Percentiles rank a stretch among this genome's conserved stretches.
Conservation (phyloP, 1,140 invertebrate species). For the Archegozetes longisetosus region DNA sequence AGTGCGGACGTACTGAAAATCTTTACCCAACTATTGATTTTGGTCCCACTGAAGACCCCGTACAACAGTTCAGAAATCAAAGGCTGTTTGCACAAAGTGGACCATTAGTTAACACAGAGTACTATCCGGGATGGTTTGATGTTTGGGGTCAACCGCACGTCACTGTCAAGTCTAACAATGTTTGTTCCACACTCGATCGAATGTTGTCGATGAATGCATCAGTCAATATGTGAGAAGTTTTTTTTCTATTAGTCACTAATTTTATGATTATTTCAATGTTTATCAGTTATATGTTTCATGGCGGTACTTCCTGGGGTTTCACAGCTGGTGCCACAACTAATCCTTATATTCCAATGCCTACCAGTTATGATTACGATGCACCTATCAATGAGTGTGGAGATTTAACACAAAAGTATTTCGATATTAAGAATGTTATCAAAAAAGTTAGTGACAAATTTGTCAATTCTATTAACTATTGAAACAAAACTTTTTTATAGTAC, state of each 20-base stretch:
- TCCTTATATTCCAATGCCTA: slow-evolving; percentile 41
- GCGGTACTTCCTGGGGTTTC: slow-evolving; percentile 22
- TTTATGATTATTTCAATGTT: too few relatives aligned
- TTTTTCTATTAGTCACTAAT: too few relatives aligned
- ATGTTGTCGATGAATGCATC: slow-evolving; percentile 49
- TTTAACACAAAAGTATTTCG: slow-evolving; percentile 58
- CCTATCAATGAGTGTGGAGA: slow-evolving; percentile 66
- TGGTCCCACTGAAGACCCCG: slow-evolving; percentile 32
- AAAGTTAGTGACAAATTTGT: background rate
- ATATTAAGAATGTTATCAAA: slow-evolving; percentile 44
- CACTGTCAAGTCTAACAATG: slow-evolving; percentile 31
- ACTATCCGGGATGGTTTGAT: slow-evolving; percentile 67
- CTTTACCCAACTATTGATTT: slow-evolving; percentile 59
- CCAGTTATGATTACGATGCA: slow-evolving; percentile 74
- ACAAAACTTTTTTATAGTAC: too few relatives aligned
- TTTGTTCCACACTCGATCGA: slow-evolving; percentile 42
- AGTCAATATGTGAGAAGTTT: slow-evolving; percentile 65
- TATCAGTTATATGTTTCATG: slow-evolving; percentile 22
- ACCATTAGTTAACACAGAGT: slow-evolving; percentile 74
- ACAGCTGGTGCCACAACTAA: slow-evolving; percentile 13
- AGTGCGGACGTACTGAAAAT: slow-evolving; percentile 43
- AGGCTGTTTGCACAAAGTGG: slow-evolving; percentile 36
- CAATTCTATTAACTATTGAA: too few relatives aligned
- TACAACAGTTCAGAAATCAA: slow-evolving; percentile 31
- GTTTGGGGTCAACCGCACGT: slow-evolving; percentile 58